Conservation (phyloP, 2,888 invertebrate species). For the Catocala sponsa region DNA sequence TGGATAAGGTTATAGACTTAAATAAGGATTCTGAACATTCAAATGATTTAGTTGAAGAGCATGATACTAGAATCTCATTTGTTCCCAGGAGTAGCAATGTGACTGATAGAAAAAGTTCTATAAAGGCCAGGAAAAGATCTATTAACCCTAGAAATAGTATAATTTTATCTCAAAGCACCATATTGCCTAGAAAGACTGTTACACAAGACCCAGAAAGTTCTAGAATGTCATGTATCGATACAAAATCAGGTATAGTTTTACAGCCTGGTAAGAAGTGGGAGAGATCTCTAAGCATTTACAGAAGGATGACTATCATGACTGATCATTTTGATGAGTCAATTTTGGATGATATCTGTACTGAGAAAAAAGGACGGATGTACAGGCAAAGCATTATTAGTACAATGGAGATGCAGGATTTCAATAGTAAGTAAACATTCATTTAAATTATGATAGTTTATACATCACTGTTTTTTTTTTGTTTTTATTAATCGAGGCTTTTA, state of each 20-base stretch:
- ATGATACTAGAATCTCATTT: slow-evolving; percentile 33
- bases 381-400: slow-evolving; percentile 85
- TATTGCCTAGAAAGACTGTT: slow-evolving; percentile 42
- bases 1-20: slow-evolving; percentile 20
- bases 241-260: slow-evolving; percentile 77
- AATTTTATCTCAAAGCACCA: slow-evolving; percentile 32
- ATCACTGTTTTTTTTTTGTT: too few species aligned
- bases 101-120: slow-evolving; percentile 45
- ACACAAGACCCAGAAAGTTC: slow-evolving; percentile 28
- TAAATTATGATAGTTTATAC: too few species aligned
- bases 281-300: slow-evolving; percentile 89
- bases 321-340: slow-evolving; percentile 74
- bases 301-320: slow-evolving; percentile 79
- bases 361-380: slow-evolving; percentile 86
- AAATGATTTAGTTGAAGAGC: slow-evolving; percentile 15
- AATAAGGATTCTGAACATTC: slow-evolving; percentile 13
- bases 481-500: too few species aligned
- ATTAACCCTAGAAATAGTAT: slow-evolving; percentile 20
- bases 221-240: slow-evolving; percentile 43
- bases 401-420: slow-evolving; percentile 83
- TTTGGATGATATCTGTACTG: slow-evolving; percentile 73
- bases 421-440: slow-evolving; percentile 63
- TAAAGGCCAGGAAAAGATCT: slow-evolving; percentile 46
- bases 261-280: slow-evolving; percentile 91
- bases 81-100: slow-evolving; percentile 46